phyloP scores from a whole-genome alignment of 2,113 vertebrate genomes.

The Psephotus haematonotus region DNA sequence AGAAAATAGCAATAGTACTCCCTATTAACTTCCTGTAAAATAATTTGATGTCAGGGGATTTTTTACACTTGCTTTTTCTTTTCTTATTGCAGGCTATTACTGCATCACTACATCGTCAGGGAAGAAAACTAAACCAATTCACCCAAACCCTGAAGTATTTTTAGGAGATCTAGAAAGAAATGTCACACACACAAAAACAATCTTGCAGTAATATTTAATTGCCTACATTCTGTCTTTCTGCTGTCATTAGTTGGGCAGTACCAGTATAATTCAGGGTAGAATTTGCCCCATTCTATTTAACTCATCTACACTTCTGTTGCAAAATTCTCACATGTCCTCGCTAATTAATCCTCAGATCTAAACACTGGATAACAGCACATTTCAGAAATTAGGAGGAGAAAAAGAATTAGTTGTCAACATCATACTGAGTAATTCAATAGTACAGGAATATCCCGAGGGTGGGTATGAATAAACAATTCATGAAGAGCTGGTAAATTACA shows the following conservation, averaged over 20 bases:
- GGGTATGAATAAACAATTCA: conserved; percentile 67
- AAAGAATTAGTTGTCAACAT: conserved; percentile 55
- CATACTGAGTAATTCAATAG: conserved; percentile 58
- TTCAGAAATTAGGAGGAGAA: conserved; percentile 40
- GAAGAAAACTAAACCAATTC: not conserved
- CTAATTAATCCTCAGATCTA: conserved; percentile 49
- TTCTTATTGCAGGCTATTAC: conserved; percentile 31
- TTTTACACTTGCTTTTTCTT: not conserved
- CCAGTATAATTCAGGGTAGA: not conserved
- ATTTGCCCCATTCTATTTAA: not conserved
- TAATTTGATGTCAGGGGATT: conserved; percentile 47
- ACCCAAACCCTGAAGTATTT: not conserved
- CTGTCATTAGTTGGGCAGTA: not conserved
- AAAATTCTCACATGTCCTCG: not conserved
- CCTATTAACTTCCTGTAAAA: conserved; percentile 48
- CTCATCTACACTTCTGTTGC: not conserved
- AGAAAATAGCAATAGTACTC: conserved; percentile 6
- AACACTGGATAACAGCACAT: conserved; percentile 9
- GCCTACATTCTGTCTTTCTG: not conserved
- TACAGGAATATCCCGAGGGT: conserved; percentile 40
- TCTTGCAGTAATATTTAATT: conserved; percentile 50
- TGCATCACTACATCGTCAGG: not conserved
- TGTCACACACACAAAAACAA: conserved; percentile 26
- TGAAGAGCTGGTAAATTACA: conserved; percentile 64
- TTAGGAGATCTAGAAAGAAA: conserved; percentile 13